phyloP scores from a whole-genome alignment of 2,888 invertebrate genomes.

The Mimachlamys varia region DNA sequence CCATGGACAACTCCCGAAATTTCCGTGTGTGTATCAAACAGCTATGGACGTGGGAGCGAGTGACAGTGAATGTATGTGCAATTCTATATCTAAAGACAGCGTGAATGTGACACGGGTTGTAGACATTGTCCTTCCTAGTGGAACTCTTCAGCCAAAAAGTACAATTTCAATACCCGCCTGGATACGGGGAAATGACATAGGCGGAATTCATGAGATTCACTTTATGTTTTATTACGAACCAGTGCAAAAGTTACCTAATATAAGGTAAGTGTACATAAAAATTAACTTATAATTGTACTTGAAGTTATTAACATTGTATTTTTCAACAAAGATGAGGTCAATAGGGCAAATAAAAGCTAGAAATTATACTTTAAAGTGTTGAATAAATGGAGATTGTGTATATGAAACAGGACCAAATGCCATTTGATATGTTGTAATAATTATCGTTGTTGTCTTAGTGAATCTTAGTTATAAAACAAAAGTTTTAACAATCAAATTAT shows the following conservation, averaged over 20 bases:
- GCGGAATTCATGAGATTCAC: slow-evolving; percentile 86
- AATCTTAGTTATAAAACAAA: too few species aligned
- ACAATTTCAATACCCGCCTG: slow-evolving; percentile 85
- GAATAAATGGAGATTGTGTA: too few species aligned
- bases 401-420: too few species aligned
- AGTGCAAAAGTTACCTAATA: slow-evolving; percentile 71
- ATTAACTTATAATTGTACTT: too few species aligned
- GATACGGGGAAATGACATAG: slow-evolving; percentile 87
- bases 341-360: too few species aligned
- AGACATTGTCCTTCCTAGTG: slow-evolving; percentile 73
- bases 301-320: too few species aligned
- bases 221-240: slow-evolving; percentile 90
- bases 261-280: slow-evolving; percentile 59
- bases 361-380: too few species aligned
- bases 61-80: slow-evolving; percentile 48
- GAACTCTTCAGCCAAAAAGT: slow-evolving; percentile 83
- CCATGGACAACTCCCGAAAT: slow-evolving; percentile 68
- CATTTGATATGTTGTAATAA: too few species aligned
- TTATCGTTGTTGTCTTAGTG: too few species aligned
- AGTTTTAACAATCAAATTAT: too few species aligned
- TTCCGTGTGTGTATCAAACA: slow-evolving; percentile 69
- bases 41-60: slow-evolving; percentile 46
- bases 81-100: slow-evolving; percentile 48
- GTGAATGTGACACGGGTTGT: slow-evolving; percentile 65
- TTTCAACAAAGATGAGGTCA: too few species aligned